phyloP scores from a whole-genome alignment of 2,113 vertebrate species.

The Arizona elegans region DNA sequence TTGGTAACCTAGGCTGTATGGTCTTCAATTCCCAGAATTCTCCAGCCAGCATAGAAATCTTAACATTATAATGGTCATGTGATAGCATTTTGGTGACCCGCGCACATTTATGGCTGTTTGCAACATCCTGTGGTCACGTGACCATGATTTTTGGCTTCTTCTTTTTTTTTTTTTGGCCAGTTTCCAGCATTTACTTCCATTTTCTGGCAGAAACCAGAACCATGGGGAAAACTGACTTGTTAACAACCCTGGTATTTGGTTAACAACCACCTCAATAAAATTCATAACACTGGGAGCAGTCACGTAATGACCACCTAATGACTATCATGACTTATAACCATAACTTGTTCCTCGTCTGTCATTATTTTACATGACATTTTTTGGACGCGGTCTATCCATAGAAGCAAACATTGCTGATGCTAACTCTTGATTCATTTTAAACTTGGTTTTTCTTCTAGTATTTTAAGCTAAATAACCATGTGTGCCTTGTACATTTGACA shows the following conservation, averaged over 20 bases:
- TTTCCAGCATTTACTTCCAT: neutral
- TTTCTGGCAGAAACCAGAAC: neutral
- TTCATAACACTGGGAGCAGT: too few relatives aligned
- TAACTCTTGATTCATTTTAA: neutral
- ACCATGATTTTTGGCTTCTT: neutral
- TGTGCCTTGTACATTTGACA: neutral
- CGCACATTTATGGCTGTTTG: too few relatives aligned
- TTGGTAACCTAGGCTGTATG: neutral
- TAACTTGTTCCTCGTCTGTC: neutral
- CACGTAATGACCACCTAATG: too few relatives aligned
- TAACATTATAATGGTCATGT: neutral
- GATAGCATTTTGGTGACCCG: neutral
- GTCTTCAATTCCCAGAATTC: neutral
- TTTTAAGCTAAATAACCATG: neutral
- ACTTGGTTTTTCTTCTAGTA: neutral
- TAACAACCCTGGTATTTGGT: neutral
- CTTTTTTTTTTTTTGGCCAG: neutral
- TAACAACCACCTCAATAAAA: neutral
- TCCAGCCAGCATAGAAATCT: neutral
- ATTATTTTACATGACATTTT: neutral
- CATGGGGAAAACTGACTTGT: too few relatives aligned
- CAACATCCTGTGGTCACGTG: neutral
- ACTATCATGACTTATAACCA: neutral
- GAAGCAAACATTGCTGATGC: neutral
- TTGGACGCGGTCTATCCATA: neutral